Conservation (phyloP, 2,797 vertebrate species). For the Periparus ater region DNA sequence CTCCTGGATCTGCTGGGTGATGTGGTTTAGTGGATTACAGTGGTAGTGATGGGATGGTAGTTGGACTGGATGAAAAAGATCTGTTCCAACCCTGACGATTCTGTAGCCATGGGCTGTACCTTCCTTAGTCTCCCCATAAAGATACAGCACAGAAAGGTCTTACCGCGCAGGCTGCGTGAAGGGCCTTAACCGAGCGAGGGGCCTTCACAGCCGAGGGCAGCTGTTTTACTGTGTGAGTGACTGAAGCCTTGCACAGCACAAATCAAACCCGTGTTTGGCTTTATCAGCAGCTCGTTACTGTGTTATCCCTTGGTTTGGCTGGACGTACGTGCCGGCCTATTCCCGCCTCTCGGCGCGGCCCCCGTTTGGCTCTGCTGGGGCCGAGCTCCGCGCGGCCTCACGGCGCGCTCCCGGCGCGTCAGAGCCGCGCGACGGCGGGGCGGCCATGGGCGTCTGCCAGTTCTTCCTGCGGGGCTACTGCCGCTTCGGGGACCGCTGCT, state of each 20-base stretch:
- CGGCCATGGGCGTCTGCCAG: neutral
- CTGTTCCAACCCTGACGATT: neutral
- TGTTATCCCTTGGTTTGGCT: accelerated
- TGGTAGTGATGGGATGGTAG: neutral
- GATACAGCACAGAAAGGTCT: neutral
- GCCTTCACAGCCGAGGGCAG: too few species aligned
- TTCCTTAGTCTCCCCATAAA: neutral
- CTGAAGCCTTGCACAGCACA: neutral
- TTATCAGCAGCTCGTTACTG: neutral
- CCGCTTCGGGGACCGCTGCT: slow-evolving; percentile 90
- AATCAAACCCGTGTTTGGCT: neutral
- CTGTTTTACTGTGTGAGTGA: too few species aligned
- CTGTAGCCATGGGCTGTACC: neutral
- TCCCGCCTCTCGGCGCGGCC: accelerated
- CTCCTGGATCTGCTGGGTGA: neutral
- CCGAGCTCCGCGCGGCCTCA: accelerated
- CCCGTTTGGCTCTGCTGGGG: accelerated
- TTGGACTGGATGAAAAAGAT: neutral
- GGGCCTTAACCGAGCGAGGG: neutral
- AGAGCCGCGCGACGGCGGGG: neutral
- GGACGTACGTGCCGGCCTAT: accelerated
- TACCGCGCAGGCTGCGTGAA: too few species aligned
- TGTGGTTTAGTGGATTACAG: neutral
- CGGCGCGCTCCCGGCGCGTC: neutral
- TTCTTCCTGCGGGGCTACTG: slow-evolving; percentile 46